Evolutionary conservation across 2,797 vertebrate species (phyloP).

Genomic region (Xenopus petersii): DNA sequence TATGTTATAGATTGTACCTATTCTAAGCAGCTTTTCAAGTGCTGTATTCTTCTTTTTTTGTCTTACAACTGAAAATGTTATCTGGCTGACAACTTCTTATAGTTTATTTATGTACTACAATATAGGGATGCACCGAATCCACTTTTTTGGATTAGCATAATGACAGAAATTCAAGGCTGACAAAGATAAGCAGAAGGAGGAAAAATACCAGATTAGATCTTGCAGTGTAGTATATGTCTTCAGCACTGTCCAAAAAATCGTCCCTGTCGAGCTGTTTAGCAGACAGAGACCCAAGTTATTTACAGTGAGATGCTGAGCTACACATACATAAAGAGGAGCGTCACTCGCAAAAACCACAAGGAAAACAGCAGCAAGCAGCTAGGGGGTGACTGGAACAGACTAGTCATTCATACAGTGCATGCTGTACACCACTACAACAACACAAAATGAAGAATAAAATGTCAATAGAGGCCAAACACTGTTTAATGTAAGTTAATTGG

Average conservation of each 20-base stretch:
- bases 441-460: no score
- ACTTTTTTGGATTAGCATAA: slow-evolving; percentile 16
- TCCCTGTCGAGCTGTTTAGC: slow-evolving; percentile 91
- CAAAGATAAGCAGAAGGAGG: slow-evolving; percentile 68
- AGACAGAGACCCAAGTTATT: slow-evolving; percentile 84
- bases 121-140: no score
- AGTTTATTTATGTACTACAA: no score
- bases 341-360: slow-evolving; percentile 49
- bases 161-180: slow-evolving; percentile 60
- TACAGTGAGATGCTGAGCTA: slow-evolving; percentile 64
- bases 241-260: slow-evolving; percentile 94
- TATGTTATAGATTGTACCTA: no score
- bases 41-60: no score
- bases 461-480: no score
- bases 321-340: slow-evolving; percentile 58
- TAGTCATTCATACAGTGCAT: slow-evolving; percentile 12
- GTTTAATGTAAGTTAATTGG: no score
- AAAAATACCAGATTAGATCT: slow-evolving; percentile 94
- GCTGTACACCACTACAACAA: neutral
- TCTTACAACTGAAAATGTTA: no score
- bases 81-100: no score
- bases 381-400: slow-evolving; percentile 9
- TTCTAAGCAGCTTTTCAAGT: no score
- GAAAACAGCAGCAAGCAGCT: slow-evolving; percentile 49
- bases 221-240: slow-evolving; percentile 97